phyloP scores from a whole-genome alignment of 1,140 invertebrate species.

The Leptinotarsa texana region DNA sequence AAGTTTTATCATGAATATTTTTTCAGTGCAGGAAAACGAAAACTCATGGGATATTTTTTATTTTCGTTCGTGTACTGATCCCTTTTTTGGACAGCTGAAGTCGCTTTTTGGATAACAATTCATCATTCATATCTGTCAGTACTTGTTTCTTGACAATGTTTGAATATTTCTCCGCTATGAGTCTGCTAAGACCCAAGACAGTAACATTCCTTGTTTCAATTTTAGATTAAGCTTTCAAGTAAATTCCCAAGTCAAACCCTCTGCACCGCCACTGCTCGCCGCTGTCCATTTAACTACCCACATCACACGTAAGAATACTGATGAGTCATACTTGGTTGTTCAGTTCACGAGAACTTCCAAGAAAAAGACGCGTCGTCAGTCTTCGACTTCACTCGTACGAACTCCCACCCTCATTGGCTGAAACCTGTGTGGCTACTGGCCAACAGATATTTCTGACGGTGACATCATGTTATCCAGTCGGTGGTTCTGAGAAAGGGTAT shows the following conservation, averaged over 20 bases:
- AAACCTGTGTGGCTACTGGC: constrained; percentile 21
- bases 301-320: constrained; percentile 17
- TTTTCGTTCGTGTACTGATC: no score
- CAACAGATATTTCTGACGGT: constrained; percentile 32
- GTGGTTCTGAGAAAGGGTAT: constrained; percentile 53
- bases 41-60: no score
- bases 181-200: no score
- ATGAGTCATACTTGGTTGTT: constrained; percentile 18
- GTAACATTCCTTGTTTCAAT: no score
- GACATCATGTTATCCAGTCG: constrained; percentile 49
- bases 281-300: constrained; percentile 13
- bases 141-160: no score
- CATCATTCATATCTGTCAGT: no score
- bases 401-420: not conserved
- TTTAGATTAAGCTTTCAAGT: no score
- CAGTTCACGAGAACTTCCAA: constrained; percentile 1
- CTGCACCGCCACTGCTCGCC: not conserved
- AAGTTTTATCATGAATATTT: no score
- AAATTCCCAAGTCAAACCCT: not conserved
- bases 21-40: no score
- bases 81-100: no score
- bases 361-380: not conserved
- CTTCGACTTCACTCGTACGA: not conserved
- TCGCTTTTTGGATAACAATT: no score
- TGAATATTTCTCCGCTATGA: no score